These are phyloP conservation scores for Colinus virginianus DNA, from an alignment of 2,113 vertebrate genomes.

Conservation along the genomic window DNA sequence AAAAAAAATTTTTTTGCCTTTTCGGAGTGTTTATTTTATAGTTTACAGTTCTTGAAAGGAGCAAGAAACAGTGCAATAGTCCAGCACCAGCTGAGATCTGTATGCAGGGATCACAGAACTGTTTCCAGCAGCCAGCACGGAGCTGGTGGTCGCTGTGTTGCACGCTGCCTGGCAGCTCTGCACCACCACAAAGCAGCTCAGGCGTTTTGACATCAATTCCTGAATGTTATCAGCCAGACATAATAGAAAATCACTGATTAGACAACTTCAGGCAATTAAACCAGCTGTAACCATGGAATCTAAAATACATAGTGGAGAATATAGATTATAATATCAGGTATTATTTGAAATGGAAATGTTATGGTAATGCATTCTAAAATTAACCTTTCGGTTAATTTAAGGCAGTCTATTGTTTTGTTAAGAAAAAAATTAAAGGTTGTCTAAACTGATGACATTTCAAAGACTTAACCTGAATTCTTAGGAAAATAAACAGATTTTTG, in stretches of 20 bases:
- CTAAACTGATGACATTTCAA: constrained; percentile 31
- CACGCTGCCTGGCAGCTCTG: not conserved
- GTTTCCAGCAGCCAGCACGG: constrained; percentile 23
- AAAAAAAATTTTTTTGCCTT: not conserved
- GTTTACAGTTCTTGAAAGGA: constrained; percentile 56
- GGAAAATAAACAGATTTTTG: constrained; percentile 14
- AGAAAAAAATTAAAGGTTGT: constrained; percentile 39
- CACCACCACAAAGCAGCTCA: constrained; percentile 12
- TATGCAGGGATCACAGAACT: not conserved
- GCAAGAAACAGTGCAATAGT: constrained; percentile 28
- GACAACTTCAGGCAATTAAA: constrained; percentile 26
- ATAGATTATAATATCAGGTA: not conserved
- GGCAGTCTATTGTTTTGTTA: constrained; percentile 26
- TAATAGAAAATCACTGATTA: constrained; percentile 34
- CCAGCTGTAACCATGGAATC: not conserved
- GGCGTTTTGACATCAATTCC: not conserved
- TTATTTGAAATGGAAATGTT: constrained; percentile 52
- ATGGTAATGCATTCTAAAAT: constrained; percentile 49
- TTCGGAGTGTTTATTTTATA: constrained; percentile 9
- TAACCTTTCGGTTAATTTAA: constrained; percentile 55
- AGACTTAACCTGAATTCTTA: not conserved
- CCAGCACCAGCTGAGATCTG: not conserved
- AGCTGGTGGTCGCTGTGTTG: not conserved
- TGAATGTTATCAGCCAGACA: not conserved
- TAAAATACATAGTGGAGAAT: not conserved